Percentiles rank a stretch among this genome's conserved stretches.
These are phyloP conservation scores for Lepidonotus clava DNA, from an alignment of 2,888 invertebrate genomes.

Conservation along the genomic window DNA sequence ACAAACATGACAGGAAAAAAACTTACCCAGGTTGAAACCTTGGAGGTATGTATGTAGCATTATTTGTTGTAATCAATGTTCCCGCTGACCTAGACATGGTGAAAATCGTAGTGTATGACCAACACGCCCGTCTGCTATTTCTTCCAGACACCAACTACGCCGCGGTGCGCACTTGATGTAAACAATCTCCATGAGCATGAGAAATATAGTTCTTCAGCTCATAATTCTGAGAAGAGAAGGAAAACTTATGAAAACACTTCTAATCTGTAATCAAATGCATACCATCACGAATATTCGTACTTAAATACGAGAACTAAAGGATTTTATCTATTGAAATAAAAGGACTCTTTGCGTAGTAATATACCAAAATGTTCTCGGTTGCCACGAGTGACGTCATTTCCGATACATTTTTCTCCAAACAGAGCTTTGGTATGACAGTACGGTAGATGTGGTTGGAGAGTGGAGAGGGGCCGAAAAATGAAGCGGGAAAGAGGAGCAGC, in stretches of 20 bases:
- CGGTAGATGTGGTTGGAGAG: no score
- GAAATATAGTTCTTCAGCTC: not conserved
- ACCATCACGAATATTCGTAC: no score
- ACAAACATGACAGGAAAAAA: no score
- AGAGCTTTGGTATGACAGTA: no score
- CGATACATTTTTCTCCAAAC: no score
- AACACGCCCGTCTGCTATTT: not conserved
- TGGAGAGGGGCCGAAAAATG: no score
- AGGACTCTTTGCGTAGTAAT: not conserved
- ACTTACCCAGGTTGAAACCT: constrained; percentile 80
- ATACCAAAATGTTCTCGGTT: no score
- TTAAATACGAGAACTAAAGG: not conserved
- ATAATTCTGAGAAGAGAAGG: no score
- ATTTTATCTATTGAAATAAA: not conserved
- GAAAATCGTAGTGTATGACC: not conserved
- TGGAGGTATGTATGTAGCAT: constrained; percentile 79
- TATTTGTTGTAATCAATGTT: constrained; percentile 79
- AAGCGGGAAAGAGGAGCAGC: no score
- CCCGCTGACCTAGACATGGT: constrained; percentile 80
- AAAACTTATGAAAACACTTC: no score
- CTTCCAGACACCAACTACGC: not conserved
- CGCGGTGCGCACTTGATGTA: not conserved
- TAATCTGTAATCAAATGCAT: no score
- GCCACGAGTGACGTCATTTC: no score
- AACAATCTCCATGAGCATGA: not conserved